Evolutionary conservation across 2,797 vertebrate species (phyloP).

Genomic region (Hipposideros larvatus): DNA sequence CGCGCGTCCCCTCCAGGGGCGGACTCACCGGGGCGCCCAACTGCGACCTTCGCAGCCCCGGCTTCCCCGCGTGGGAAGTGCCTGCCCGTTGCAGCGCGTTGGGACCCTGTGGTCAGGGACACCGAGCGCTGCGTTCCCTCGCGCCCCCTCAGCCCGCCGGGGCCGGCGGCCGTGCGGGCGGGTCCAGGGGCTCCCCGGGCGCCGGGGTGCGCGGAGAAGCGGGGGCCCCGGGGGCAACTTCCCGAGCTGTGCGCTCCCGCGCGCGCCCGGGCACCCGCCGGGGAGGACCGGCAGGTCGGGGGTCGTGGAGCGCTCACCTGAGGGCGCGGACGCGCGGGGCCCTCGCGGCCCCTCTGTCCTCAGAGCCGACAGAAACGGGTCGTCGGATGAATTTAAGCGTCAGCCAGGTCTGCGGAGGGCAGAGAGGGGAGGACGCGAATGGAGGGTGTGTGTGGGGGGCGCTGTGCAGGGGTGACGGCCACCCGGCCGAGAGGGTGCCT

Average conservation of each 20-base stretch:
- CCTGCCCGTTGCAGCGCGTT: neutral
- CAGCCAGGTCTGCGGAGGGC: neutral
- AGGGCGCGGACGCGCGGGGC: neutral
- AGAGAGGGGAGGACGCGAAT: neutral
- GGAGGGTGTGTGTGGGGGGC: neutral
- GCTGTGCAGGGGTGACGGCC: neutral
- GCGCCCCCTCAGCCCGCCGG: too few species aligned
- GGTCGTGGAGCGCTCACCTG: neutral
- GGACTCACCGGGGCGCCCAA: neutral
- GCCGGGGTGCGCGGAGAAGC: too few species aligned
- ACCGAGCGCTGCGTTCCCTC: too few species aligned
- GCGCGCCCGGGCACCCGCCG: neutral
- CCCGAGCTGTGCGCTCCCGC: neutral
- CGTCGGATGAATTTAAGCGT: neutral
- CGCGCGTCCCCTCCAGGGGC: neutral
- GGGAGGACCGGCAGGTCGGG: neutral
- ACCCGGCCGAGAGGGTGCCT: neutral
- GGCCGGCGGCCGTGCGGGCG: too few species aligned
- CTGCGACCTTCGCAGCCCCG: neutral
- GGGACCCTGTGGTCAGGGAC: neutral
- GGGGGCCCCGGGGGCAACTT: too few species aligned
- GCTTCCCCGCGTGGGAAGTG: slow-evolving; percentile 27
- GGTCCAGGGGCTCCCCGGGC: too few species aligned
- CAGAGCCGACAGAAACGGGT: neutral
- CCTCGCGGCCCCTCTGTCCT: neutral